phyloP scores from a whole-genome alignment of 2,797 vertebrate species.

The Artibeus lituratus region DNA sequence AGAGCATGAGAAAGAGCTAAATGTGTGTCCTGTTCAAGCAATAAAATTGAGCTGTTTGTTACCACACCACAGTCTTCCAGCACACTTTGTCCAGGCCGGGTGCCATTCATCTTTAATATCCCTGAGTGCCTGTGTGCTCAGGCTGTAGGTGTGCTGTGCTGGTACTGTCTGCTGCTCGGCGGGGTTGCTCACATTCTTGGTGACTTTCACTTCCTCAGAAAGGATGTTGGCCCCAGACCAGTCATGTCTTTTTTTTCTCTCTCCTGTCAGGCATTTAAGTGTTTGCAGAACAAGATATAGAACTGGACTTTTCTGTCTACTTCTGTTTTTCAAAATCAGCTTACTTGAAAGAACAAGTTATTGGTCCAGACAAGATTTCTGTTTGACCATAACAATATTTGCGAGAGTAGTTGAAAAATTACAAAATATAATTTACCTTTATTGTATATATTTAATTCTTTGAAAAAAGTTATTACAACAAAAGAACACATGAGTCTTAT shows the following conservation, averaged over 20 bases:
- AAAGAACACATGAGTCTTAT: slow-evolving; percentile 4
- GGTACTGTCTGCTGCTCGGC: background rate
- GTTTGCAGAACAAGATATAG: background rate
- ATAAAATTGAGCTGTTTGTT: background rate
- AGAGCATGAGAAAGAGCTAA: background rate
- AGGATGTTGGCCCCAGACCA: background rate
- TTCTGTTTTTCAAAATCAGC: background rate
- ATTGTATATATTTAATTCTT: background rate
- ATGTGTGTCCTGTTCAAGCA: background rate
- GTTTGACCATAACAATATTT: background rate
- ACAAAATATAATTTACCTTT: background rate
- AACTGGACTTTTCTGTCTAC: background rate
- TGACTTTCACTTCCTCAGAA: background rate
- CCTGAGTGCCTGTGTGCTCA: background rate
- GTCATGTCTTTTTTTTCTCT: background rate
- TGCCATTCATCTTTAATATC: background rate
- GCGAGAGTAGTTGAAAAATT: background rate
- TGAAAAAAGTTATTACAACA: background rate
- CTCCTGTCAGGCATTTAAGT: background rate
- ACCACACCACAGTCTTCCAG: background rate
- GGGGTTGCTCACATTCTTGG: background rate
- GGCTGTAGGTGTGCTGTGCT: background rate
- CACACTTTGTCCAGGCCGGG: background rate
- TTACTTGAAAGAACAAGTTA: background rate
- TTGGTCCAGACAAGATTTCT: background rate